Percentiles rank a stretch among this genome's conserved stretches.
Conservation (phyloP, 2,797 vertebrate species). For the Masticophis lateralis region DNA sequence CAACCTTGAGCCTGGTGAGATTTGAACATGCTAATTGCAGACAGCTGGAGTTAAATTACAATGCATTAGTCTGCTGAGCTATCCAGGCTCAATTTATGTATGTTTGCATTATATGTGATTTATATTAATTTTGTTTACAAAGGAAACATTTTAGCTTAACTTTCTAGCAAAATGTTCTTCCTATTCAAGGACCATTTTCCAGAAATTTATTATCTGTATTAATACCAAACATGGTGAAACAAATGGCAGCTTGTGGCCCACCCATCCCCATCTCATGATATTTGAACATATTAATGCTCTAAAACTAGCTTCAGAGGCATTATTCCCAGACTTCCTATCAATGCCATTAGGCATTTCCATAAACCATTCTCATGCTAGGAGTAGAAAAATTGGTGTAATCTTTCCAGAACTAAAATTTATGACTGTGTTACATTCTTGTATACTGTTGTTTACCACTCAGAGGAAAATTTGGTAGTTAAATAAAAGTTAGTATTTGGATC, state of each 20-base stretch:
- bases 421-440: background rate
- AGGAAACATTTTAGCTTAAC: constrained; percentile 38
- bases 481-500: background rate
- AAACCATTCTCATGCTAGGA: background rate
- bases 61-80: too few species aligned
- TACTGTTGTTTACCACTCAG: background rate
- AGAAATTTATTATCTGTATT: background rate
- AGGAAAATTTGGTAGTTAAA: background rate
- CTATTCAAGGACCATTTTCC: background rate
- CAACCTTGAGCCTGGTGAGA: too few species aligned
- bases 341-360: background rate
- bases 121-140: constrained; percentile 36
- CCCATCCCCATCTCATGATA: background rate
- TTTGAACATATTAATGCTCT: background rate
- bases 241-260: background rate
- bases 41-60: too few species aligned
- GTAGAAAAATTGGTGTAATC: background rate
- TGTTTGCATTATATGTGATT: background rate
- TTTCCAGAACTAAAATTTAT: background rate
- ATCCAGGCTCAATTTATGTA: constrained; percentile 4
- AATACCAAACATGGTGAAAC: background rate
- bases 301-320: background rate
- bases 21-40: too few species aligned
- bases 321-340: background rate
- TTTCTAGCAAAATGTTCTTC: constrained; percentile 31